Evolutionary conservation across 2,113 vertebrate genomes (phyloP), one percentile per base, ranked within the genome.

Genomic region (Anolis sagrei): DNA sequence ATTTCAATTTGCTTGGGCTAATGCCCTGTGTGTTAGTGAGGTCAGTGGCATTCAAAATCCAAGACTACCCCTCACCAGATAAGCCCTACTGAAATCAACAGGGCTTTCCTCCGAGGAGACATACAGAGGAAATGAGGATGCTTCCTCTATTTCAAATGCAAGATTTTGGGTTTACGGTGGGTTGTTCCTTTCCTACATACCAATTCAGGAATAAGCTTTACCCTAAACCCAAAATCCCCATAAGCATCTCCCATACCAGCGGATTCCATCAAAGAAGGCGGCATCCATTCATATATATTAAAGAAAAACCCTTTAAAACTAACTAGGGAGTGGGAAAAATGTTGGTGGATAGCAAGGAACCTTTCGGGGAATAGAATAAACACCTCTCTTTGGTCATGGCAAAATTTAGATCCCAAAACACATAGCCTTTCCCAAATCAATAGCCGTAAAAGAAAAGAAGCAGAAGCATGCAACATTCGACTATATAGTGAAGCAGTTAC

Each of bases 231-330:
- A n/a, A n/a, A n/a, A 25, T 21, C 21, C 23, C 23, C 39, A 44
- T 36, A 39, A 36, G 36, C 36, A 39, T 25, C 36, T 10, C 19
- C 23, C 34, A 74, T 44, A 19, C 19, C 34, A 74, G 3, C 39
- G 61, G 18, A 58, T 73, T 89, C 87, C 76, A 3, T 25, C 36
- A 29, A 70, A 23, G 79, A 81, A 86, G 62, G 48, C 82, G 92
- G 58, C 32, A 25, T 68, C 79, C 51, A 7, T 48, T 78, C 48
- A 44, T 44, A 81, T 39, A n/a, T 92, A 87, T 89, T 87, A 81
- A 85, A 85, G 76, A 90, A 72, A 32, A 25, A 7, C 32, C 34
- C 18, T 83, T 77, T 69, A 79, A n/a, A 92, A 87, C 58, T 64
- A 72, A 54, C 85, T 78, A 23, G 48, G 78, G 44, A 73, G 25